Conservation (phyloP, 2,113 vertebrate genomes). For the Typhlomys cinereus region DNA sequence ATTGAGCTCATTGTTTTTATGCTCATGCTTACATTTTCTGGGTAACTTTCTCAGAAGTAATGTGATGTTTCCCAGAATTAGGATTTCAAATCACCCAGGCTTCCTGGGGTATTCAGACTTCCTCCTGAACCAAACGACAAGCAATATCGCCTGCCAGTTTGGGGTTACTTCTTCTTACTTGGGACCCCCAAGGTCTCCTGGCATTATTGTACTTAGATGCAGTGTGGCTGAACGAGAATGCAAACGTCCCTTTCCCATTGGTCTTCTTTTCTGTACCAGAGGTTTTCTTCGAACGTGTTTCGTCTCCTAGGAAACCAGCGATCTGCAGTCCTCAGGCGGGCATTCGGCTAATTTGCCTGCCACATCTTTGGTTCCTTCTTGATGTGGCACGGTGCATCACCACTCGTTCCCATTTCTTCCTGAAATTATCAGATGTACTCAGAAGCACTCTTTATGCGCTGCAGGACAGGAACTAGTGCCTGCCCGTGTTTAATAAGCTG, state of each 20-base stretch:
- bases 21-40: not conserved
- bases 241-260: not conserved
- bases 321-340: not conserved
- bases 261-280: not conserved
- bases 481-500: not conserved
- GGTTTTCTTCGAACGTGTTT: not conserved
- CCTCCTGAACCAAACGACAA: not conserved
- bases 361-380: not conserved
- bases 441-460: not conserved
- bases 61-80: not conserved
- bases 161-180: not conserved
- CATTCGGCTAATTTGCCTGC: not conserved
- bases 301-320: slow-evolving; percentile 8
- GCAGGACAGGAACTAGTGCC: not conserved
- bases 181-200: not conserved
- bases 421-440: not conserved
- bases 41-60: slow-evolving; percentile 1
- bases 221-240: not conserved
- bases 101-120: not conserved
- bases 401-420: slow-evolving; percentile 1
- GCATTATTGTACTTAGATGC: not conserved
- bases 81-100: not conserved
- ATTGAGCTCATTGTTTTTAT: not conserved
- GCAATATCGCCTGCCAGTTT: not conserved
- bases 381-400: not conserved